A percentile compares a stretch with the other conserved stretches of the same genome.
These are phyloP conservation scores for Drosophila ogumai DNA, from an alignment of 1,140 invertebrate genomes.

Conservation along the genomic window DNA sequence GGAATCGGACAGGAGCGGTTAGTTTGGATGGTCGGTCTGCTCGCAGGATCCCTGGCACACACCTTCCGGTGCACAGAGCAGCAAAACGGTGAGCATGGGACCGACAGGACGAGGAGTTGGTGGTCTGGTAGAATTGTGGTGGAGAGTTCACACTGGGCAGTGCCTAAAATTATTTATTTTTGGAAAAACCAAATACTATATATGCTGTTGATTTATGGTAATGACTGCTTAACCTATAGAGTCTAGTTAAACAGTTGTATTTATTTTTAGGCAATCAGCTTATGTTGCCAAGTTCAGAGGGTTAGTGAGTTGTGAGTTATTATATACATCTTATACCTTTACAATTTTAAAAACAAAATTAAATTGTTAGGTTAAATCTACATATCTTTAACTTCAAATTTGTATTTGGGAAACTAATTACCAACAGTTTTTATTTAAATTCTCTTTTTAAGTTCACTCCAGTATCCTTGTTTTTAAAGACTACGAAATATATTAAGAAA, in stretches of 20 bases:
- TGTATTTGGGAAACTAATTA: too few relatives aligned
- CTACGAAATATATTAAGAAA: neutral
- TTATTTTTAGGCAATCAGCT: conserved; percentile 1
- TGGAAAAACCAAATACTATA: conserved; percentile 10
- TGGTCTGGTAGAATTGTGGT: neutral
- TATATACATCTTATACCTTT: neutral
- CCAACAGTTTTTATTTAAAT: too few relatives aligned
- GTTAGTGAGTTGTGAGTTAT: too few relatives aligned
- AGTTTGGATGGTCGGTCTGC: conserved; percentile 60
- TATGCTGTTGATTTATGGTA: conserved; percentile 38
- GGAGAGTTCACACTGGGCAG: conserved; percentile 15
- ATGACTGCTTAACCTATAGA: conserved; percentile 25
- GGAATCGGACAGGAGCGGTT: conserved; percentile 51
- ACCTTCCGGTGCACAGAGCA: conserved; percentile 75
- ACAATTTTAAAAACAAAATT: neutral
- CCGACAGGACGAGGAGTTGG: conserved; percentile 6
- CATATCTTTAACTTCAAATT: too few relatives aligned
- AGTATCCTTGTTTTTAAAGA: neutral
- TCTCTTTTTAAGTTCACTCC: neutral
- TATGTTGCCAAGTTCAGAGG: neutral
- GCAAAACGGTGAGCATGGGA: conserved; percentile 39
- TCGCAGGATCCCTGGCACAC: conserved; percentile 53
- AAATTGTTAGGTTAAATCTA: neutral
- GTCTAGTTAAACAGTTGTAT: conserved; percentile 16
- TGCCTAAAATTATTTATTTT: conserved; percentile 44